Percentiles rank a stretch among this genome's conserved stretches.
These are phyloP conservation scores for Penaeus vannamei DNA, from an alignment of 1,140 invertebrate genomes.

Conservation along the genomic window DNA sequence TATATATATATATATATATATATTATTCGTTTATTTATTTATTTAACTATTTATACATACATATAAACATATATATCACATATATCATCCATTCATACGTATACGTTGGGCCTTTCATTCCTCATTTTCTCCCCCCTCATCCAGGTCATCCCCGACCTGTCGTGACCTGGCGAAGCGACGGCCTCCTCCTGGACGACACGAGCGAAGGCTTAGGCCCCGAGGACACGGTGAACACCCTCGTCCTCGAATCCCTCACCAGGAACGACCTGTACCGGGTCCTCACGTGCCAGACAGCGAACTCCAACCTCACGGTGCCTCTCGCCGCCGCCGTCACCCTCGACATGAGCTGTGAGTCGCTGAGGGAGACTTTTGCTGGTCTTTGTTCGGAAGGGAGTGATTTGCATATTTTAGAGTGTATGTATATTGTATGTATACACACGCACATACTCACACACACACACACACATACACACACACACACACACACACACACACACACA, in stretches of 20 bases:
- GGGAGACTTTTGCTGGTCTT: neutral
- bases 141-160: slow-evolving; percentile 40
- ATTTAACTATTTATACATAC: no score
- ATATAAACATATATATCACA: no score
- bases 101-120: no score
- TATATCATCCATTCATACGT: no score
- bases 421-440: neutral
- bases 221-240: slow-evolving; percentile 54
- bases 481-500: neutral
- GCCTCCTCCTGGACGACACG: slow-evolving; percentile 38
- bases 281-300: slow-evolving; percentile 77
- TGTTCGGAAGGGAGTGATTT: no score
- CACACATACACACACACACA: neutral
- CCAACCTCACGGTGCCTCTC: slow-evolving; percentile 84
- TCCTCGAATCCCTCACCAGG: slow-evolving; percentile 46
- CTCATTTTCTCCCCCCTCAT: neutral
- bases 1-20: no score
- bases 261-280: slow-evolving; percentile 59
- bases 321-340: slow-evolving; percentile 66
- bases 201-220: slow-evolving; percentile 17
- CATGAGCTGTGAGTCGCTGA: slow-evolving; percentile 54
- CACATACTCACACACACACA: neutral
- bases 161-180: slow-evolving; percentile 52
- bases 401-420: neutral
- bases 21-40: no score